Evolutionary conservation across 2,797 vertebrate species (phyloP).

Genomic region (Rallus crepitans): DNA sequence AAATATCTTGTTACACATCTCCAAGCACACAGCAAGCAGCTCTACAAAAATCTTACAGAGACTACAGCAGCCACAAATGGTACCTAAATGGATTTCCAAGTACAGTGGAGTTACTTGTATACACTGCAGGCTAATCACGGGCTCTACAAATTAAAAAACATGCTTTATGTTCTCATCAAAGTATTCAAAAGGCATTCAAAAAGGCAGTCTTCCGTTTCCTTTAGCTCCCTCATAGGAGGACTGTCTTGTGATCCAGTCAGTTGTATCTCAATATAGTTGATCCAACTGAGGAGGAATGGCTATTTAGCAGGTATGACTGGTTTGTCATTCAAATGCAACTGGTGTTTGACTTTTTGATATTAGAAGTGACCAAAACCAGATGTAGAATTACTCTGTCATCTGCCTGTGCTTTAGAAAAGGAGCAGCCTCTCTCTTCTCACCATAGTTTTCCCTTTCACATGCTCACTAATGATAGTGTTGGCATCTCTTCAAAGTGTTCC

Average conservation of each 20-base stretch:
- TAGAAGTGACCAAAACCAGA: neutral
- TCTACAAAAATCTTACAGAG: neutral
- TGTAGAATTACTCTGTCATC: neutral
- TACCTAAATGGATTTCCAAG: neutral
- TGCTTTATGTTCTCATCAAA: neutral
- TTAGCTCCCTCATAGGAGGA: too few relatives aligned
- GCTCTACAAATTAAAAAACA: neutral
- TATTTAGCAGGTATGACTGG: neutral
- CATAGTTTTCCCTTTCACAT: neutral
- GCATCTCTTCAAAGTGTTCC: neutral
- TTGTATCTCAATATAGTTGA: fast-evolving
- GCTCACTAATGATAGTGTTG: neutral
- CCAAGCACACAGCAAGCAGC: neutral
- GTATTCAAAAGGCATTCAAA: neutral
- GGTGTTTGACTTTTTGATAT: neutral
- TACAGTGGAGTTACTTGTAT: neutral
- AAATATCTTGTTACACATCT: neutral
- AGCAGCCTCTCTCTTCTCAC: neutral
- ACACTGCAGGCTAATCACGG: neutral
- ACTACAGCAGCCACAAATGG: neutral
- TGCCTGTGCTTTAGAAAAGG: neutral
- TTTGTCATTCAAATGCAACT: neutral
- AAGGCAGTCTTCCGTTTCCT: neutral
- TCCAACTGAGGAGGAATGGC: neutral
- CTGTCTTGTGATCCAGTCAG: neutral